A percentile compares a stretch with the other conserved stretches of the same genome.
These are phyloP conservation scores for Leucoptera coffeella DNA, from an alignment of 2,888 invertebrate genomes.

Conservation along the genomic window DNA sequence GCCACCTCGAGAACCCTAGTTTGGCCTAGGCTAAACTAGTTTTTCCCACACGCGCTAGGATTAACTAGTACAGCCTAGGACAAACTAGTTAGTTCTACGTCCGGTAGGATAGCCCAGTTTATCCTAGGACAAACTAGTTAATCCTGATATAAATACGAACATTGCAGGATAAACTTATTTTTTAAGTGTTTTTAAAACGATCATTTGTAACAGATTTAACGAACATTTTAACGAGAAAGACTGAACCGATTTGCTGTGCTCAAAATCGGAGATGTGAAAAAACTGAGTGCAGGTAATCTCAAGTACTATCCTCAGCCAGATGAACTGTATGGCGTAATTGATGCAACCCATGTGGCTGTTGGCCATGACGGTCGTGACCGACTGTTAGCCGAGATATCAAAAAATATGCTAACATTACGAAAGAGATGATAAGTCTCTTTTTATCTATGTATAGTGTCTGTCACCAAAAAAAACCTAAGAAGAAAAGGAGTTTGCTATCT, in stretches of 20 bases:
- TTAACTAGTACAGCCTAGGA: neutral
- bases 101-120: neutral
- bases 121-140: neutral
- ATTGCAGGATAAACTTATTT: neutral
- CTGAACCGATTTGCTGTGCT: constrained; percentile 8
- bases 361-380: constrained; percentile 14
- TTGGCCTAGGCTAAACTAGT: constrained; percentile 1
- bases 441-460: constrained; percentile 11
- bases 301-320: constrained; percentile 1
- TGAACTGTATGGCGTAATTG: constrained; percentile 10
- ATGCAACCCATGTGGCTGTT: constrained; percentile 10
- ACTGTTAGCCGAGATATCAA: constrained; percentile 8
- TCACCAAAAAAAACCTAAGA: constrained; percentile 9
- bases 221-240: constrained; percentile 1
- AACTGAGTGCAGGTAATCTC: constrained; percentile 3
- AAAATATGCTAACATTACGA: constrained; percentile 11
- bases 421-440: constrained; percentile 10
- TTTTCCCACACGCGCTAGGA: neutral
- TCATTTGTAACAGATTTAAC: too few relatives aligned
- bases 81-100: neutral
- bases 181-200: too few relatives aligned
- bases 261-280: too few relatives aligned
- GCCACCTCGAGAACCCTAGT: too few relatives aligned
- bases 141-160: neutral
- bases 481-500: constrained; percentile 12